A percentile compares a stretch with the other conserved stretches of the same genome.
Evolutionary conservation across 2,797 vertebrate genomes (phyloP).

Genomic region (Carcharodon carcharias): DNA sequence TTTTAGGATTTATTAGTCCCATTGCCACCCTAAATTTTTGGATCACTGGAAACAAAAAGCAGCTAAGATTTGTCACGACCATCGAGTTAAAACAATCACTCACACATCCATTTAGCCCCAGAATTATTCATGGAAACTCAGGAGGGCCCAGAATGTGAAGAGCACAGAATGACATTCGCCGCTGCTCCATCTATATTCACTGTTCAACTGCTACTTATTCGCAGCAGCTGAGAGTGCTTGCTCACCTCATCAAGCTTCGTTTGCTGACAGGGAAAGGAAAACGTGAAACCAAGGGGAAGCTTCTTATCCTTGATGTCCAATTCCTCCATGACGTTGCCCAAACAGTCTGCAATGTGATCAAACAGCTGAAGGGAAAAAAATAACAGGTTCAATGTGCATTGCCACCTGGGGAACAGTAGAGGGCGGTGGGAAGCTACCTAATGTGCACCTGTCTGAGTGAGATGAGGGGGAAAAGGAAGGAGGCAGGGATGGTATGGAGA

Average conservation of each 20-base stretch:
- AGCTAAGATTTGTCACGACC: not conserved
- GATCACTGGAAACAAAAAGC: not conserved
- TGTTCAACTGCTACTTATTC: too few relatives aligned
- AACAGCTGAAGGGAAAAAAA: slow-evolving; percentile 66
- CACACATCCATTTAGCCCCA: not conserved
- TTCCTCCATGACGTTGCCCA: slow-evolving; percentile 84
- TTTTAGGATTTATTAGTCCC: too few relatives aligned
- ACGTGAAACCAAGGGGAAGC: slow-evolving; percentile 89
- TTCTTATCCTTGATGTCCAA: slow-evolving; percentile 84
- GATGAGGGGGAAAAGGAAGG: too few relatives aligned
- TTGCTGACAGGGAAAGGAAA: slow-evolving; percentile 90
- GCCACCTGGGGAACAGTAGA: not conserved
- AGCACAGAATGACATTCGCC: not conserved
- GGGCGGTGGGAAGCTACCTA: not conserved
- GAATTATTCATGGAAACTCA: not conserved
- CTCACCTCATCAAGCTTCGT: slow-evolving; percentile 88
- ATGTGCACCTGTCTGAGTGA: not conserved
- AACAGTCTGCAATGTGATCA: slow-evolving; percentile 83
- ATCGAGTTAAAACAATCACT: not conserved
- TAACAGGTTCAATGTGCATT: not conserved
- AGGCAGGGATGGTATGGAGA: too few relatives aligned
- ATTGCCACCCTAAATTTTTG: not conserved
- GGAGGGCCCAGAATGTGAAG: too few relatives aligned
- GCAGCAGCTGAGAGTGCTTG: too few relatives aligned
- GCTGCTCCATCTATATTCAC: not conserved